These are phyloP conservation scores for Halichoerus grypus DNA, from an alignment of 2,113 vertebrate genomes.

Conservation along the genomic window DNA sequence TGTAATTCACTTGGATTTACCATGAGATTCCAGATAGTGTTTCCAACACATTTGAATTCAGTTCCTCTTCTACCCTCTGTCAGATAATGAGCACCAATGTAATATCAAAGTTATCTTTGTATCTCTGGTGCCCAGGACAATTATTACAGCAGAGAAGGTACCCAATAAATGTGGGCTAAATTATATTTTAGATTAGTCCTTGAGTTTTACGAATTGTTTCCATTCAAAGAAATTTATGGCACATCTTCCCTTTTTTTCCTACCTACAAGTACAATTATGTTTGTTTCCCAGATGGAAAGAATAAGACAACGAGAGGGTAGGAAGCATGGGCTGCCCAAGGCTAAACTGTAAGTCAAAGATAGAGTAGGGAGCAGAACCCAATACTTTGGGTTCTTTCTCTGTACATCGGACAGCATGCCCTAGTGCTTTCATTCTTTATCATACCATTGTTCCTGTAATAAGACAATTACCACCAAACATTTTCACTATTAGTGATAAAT, in stretches of 20 bases:
- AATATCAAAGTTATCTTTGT: background rate
- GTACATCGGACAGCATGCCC: background rate
- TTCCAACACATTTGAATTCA: background rate
- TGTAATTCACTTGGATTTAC: background rate
- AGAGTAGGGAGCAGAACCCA: background rate
- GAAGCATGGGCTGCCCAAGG: background rate
- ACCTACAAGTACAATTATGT: background rate
- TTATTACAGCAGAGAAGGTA: background rate
- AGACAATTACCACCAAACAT: background rate
- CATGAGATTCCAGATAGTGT: background rate
- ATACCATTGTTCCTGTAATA: background rate
- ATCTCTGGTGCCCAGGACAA: background rate
- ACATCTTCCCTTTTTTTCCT: background rate
- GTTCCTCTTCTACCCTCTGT: background rate
- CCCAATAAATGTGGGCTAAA: background rate
- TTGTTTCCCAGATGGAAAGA: slow-evolving; percentile 29
- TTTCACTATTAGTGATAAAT: background rate
- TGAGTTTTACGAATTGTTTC: slow-evolving; percentile 36
- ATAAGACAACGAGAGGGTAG: background rate
- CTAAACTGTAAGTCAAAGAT: background rate
- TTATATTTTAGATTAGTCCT: slow-evolving; percentile 6
- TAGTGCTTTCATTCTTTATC: background rate
- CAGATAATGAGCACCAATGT: background rate
- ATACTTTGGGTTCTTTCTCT: background rate
- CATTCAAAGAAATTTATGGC: background rate